Evolutionary conservation across 2,113 vertebrate genomes (phyloP).

Genomic region (Cololabis saira): DNA sequence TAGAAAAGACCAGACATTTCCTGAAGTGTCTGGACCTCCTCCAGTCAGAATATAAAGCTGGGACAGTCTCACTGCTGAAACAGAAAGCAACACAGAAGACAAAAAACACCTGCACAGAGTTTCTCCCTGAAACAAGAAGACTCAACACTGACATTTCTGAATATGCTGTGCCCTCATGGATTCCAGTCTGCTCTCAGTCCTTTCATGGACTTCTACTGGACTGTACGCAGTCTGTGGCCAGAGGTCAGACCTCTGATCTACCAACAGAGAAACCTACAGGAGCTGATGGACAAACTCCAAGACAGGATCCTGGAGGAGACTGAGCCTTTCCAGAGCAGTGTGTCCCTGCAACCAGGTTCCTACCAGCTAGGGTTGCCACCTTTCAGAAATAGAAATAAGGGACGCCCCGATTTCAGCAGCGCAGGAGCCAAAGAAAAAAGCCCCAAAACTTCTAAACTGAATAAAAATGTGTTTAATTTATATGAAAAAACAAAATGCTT

Average conservation of each 20-base stretch:
- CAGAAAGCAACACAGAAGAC: slow-evolving; percentile 26
- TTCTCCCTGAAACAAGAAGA: slow-evolving; percentile 2
- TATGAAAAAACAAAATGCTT: no score
- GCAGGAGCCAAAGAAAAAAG: no score
- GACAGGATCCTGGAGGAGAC: no score
- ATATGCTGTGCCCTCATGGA: slow-evolving; percentile 41
- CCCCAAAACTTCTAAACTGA: no score
- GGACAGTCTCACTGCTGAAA: slow-evolving; percentile 29
- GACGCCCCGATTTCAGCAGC: no score
- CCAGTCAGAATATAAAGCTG: slow-evolving; percentile 15
- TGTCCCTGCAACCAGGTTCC: no score
- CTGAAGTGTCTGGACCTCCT: slow-evolving; percentile 12
- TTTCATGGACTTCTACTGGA: slow-evolving; percentile 15
- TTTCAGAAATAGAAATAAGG: no score
- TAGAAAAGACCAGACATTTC: slow-evolving; percentile 18
- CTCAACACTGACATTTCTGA: background rate
- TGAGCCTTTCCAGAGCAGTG: no score
- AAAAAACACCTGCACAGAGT: slow-evolving; percentile 13
- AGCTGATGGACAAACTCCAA: no score
- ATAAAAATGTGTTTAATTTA: no score
- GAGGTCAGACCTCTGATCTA: slow-evolving; percentile 66
- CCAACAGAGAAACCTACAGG: slow-evolving; percentile 48
- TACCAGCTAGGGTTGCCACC: no score
- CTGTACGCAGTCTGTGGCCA: slow-evolving; percentile 68
- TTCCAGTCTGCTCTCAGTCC: slow-evolving; percentile 33